Percentiles rank a stretch among this genome's conserved stretches.
phyloP scores from a whole-genome alignment of 2,113 vertebrate species.

The Clarias macrocephalus region DNA sequence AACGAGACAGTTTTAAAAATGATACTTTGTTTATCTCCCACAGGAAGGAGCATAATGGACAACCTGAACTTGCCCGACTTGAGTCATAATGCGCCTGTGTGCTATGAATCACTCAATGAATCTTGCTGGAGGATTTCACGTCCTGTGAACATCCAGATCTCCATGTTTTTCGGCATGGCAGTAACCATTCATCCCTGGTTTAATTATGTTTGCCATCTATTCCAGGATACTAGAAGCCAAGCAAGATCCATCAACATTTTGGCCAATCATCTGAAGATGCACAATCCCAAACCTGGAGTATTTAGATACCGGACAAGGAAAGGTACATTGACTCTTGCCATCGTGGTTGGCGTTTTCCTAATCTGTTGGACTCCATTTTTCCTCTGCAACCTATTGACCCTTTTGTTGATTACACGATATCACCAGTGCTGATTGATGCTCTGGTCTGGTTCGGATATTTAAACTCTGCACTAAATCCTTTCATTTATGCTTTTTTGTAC shows the following conservation, averaged over 20 bases:
- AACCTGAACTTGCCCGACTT: background rate
- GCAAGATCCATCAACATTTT: constrained; percentile 33
- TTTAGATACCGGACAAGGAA: background rate
- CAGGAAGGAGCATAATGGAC: constrained; percentile 6
- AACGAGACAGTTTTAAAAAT: background rate
- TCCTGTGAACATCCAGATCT: constrained; percentile 7
- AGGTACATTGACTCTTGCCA: constrained; percentile 37
- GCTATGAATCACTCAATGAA: constrained; percentile 43
- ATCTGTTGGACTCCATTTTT: constrained; percentile 52
- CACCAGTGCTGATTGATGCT: constrained; percentile 27
- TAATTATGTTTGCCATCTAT: constrained; percentile 48
- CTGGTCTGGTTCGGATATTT: constrained; percentile 52
- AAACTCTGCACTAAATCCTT: constrained; percentile 49
- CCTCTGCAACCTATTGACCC: constrained; percentile 41
- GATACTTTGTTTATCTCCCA: background rate
- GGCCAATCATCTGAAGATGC: constrained; percentile 34
- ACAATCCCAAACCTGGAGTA: background rate
- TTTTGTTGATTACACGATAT: constrained; percentile 40
- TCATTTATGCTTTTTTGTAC: constrained; percentile 52
- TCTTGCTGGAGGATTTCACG: constrained; percentile 39
- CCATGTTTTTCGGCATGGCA: constrained; percentile 27
- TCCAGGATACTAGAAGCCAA: constrained; percentile 39
- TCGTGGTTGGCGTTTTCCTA: constrained; percentile 49
- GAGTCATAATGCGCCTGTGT: constrained; percentile 1
- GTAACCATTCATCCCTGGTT: constrained; percentile 34